Base-by-base conservation (phyloP, 2,797 vertebrate species). In the Oophaga sylvatica region DNA sequence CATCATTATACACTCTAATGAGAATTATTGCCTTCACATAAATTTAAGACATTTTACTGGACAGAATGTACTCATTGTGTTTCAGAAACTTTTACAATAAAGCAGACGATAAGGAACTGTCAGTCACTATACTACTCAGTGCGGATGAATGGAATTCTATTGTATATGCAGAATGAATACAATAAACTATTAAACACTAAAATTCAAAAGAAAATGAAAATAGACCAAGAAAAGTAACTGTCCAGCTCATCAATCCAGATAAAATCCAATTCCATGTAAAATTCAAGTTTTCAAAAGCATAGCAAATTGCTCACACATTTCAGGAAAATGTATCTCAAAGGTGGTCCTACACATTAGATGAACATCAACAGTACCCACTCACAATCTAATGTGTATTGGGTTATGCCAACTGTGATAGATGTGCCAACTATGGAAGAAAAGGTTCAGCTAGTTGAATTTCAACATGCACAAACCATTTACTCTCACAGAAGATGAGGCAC, bases 1-100 rank as follows among this genome's bases (percentile, higher is more conserved):
- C 89, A 83, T 85, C 56, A 85, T 89, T 90, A 91, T 91, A 5
- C 26, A 78, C 83, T 87, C 77, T 85, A 87, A 90, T 78, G 35
- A 75, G 48, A 75, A 75, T 45, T 57, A 62, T 19, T 84, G 56
- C 45, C 59, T 62, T 83, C 82, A 62, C 35, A 65, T 9, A 48
- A 31, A 81, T 84, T 60, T 62, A 22, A 48, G 29, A 75, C 26
- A 41, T 84, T 60, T 35, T 75, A 75, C 31, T 59, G 41, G 57
- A 57, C 22, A 75, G 57, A 45, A 45, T 62, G n/a, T 62, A 8
- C 20, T 41, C 45, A 45, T 62, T 84, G 17, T 22, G 62, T 84
- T 22, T 84, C 82, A 84, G 20, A 62, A 0, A 4, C 41, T 60
- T 71, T 59, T 73, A 59, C 15, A 71, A 10, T 41, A 75, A 75